Base-by-base conservation (phyloP, 2,113 vertebrate species). In the Fregata magnificens region DNA sequence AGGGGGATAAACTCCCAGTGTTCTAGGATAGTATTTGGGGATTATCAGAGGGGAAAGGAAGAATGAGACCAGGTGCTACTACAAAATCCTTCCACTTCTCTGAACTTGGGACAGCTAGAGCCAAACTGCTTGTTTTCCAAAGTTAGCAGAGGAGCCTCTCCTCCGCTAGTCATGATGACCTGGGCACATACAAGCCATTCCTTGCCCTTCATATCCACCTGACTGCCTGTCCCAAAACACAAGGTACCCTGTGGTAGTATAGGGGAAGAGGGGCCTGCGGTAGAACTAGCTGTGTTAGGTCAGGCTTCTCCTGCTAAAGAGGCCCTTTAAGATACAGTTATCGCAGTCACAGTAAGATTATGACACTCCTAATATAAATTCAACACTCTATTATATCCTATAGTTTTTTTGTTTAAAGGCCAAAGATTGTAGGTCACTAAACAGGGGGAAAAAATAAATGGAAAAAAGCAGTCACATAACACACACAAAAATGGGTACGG, bases 111-210 rank as follows among this genome's bases (percentile, higher is more conserved):
- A 71, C 61, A 94, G 44, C 55, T 44, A 62, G 25, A 78, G 42
- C 26, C 85, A 91, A 85, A 77, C 9, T 7, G 58, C 17, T 40
- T 34, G 40, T 50, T 66, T 49, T n/a, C 59, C 49, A 17, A 65
- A 76, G 19, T 29, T 3, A 40, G 40, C n/a, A 86, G 62, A 71
- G 52, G 16, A 82, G 21, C 38, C 36, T 78, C 59, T 93, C 25
- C 69, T 82, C 28, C 0, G 1, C 8, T 45, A 24, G n/a, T 29
- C 56, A 72, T 0, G 2, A 55, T 38, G 42, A 26, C 22, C 28
- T 29, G 72, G 50, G 74, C 80, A 63, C 50, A 45, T 32, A 44
- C 14, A 72, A 40, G 36, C 13, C 22, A 42, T 44, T 59, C 38
- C 42, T 45, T 34, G 6, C 32, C 20, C 44, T 59, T 78, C 25